Percentiles rank a stretch among this genome's conserved stretches.
These are phyloP conservation scores for Ammospiza maritima DNA, from an alignment of 2,797 vertebrate species.

Conservation along the genomic window DNA sequence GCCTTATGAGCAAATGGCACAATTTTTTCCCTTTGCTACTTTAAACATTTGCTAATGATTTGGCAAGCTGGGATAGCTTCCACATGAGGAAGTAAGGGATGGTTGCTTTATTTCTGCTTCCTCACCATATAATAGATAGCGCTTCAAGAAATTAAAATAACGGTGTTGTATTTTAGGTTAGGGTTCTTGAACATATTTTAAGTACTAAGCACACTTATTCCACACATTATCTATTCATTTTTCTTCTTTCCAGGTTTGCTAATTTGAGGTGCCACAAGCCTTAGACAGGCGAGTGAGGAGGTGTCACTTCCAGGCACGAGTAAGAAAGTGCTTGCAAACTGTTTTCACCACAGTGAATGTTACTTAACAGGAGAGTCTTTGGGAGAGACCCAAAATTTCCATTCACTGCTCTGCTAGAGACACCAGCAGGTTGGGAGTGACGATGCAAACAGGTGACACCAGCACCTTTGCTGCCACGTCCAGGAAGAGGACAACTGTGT, in stretches of 20 bases:
- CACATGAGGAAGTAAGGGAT: not conserved
- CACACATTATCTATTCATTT: not conserved
- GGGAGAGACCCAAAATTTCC: not conserved
- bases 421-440: not conserved
- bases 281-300: not conserved
- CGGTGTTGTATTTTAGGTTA: not conserved
- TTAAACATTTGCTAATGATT: slow-evolving; percentile 39
- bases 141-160: not conserved
- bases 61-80: not conserved
- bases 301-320: not conserved
- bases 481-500: not conserved
- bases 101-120: not conserved
- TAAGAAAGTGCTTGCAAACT: not conserved
- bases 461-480: rapidly evolving
- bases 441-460: not conserved
- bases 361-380: not conserved
- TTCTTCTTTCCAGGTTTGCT: not conserved
- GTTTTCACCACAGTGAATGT: not conserved
- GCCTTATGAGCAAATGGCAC: slow-evolving; percentile 33
- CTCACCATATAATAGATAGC: not conserved
- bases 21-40: not conserved
- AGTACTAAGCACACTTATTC: not conserved
- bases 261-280: not conserved
- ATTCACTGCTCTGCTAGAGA: not conserved
- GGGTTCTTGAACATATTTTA: not conserved